phyloP scores from a whole-genome alignment of 2,797 vertebrate species.

The Liasis olivaceus region DNA sequence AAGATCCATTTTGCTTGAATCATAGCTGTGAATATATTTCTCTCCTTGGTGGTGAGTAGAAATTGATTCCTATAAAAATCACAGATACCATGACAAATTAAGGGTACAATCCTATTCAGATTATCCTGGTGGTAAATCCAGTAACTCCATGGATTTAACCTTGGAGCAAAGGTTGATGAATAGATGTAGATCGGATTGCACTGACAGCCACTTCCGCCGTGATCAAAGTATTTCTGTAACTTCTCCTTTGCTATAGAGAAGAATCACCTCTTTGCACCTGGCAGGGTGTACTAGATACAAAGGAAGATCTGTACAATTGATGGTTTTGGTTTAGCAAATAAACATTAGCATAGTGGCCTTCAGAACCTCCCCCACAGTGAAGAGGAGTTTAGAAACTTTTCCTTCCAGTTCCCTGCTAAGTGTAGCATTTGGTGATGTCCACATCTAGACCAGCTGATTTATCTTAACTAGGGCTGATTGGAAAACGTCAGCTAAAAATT shows the following conservation, averaged over 20 bases:
- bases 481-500: not conserved
- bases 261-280: not conserved
- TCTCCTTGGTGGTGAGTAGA: constrained; percentile 19
- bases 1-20: not conserved
- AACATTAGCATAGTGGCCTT: too few species aligned
- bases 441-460: not conserved
- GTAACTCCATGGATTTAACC: not conserved
- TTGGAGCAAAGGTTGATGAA: not conserved
- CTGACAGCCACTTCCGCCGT: too few species aligned
- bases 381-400: not conserved
- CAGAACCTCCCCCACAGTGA: too few species aligned
- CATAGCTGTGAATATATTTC: constrained; percentile 8
- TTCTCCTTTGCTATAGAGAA: not conserved
- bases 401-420: not conserved
- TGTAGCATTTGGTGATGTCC: too few species aligned
- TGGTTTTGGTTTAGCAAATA: not conserved
- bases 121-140: not conserved
- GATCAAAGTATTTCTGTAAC: not conserved
- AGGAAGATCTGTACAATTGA: not conserved
- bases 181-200: not conserved
- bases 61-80: not conserved
- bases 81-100: not conserved
- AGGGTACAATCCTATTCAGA: not conserved
- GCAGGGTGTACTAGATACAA: not conserved
- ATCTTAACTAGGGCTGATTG: not conserved